Percentiles rank a stretch among this genome's conserved stretches.
Conservation (phyloP, 2,888 invertebrate species). For the Nysson spinosus region DNA sequence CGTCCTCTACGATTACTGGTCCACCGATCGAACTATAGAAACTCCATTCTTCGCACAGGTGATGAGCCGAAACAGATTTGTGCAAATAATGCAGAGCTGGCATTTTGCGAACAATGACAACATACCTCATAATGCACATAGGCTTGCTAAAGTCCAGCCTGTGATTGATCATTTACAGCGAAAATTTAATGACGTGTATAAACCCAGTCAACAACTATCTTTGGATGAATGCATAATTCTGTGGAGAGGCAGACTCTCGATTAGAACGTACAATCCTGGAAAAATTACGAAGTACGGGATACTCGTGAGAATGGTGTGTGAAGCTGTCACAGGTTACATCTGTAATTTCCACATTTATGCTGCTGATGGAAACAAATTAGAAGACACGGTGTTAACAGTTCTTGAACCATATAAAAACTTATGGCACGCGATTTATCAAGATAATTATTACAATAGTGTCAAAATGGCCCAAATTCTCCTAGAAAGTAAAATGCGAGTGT, state of each 20-base stretch:
- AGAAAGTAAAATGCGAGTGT: background rate
- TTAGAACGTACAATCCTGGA: too few relatives aligned
- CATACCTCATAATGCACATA: slow-evolving; percentile 12
- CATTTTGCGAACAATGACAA: slow-evolving; percentile 36
- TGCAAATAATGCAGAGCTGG: slow-evolving; percentile 38
- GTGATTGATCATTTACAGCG: slow-evolving; percentile 32
- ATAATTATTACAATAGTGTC: slow-evolving; percentile 21
- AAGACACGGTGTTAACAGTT: background rate
- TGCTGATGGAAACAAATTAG: too few relatives aligned
- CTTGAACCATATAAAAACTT: slow-evolving; percentile 14
- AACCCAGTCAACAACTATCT: slow-evolving; percentile 36
- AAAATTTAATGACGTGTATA: slow-evolving; percentile 42
- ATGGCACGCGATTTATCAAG: slow-evolving; percentile 12
- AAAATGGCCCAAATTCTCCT: slow-evolving; percentile 1
- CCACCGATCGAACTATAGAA: slow-evolving; percentile 8
- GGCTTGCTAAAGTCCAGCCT: slow-evolving; percentile 20
- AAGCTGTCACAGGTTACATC: too few relatives aligned
- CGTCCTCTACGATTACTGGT: slow-evolving; percentile 15
- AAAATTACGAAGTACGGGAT: too few relatives aligned
- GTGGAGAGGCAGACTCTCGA: too few relatives aligned
- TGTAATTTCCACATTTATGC: too few relatives aligned
- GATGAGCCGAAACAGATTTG: slow-evolving; percentile 35
- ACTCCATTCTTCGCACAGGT: slow-evolving; percentile 16
- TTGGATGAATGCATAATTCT: slow-evolving; percentile 54
- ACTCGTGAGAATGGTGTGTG: too few relatives aligned